Evolutionary conservation across 2,113 vertebrate species (phyloP).

Genomic region (Percopsis transmontana): DNA sequence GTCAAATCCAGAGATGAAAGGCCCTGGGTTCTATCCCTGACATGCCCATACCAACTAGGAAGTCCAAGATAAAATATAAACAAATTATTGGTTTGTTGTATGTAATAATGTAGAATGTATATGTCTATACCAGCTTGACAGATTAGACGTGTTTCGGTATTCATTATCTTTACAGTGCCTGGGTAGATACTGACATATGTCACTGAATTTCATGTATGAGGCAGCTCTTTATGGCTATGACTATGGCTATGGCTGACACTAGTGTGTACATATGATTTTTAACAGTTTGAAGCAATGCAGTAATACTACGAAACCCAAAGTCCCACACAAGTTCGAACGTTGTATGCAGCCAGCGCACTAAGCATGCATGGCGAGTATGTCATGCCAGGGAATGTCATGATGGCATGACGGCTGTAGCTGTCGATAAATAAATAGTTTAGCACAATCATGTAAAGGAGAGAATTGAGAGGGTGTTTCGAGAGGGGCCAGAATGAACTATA

Average conservation of each 20-base stretch:
- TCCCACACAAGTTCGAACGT: no score
- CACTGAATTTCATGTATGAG: background rate
- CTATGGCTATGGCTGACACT: constrained; percentile 5
- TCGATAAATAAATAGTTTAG: constrained; percentile 38
- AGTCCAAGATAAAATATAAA: no score
- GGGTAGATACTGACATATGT: background rate
- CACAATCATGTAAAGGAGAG: constrained; percentile 33
- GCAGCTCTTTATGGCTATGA: constrained; percentile 7
- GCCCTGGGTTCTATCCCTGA: no score
- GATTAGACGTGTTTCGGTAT: background rate
- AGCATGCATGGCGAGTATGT: constrained; percentile 7
- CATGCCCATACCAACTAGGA: no score
- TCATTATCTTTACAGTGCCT: constrained; percentile 11
- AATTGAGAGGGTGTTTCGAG: no score
- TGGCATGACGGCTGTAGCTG: constrained; percentile 1
- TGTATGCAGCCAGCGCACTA: no score
- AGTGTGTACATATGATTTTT: background rate
- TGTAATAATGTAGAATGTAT: background rate
- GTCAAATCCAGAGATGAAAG: no score
- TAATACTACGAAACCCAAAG: background rate
- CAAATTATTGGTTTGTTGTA: background rate
- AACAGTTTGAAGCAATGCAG: no score
- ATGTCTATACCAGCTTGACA: background rate
- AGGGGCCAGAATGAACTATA: no score
- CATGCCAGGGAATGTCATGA: constrained; percentile 7